phyloP scores from a whole-genome alignment of 1,140 invertebrate species.

The Bombus waltoni region DNA sequence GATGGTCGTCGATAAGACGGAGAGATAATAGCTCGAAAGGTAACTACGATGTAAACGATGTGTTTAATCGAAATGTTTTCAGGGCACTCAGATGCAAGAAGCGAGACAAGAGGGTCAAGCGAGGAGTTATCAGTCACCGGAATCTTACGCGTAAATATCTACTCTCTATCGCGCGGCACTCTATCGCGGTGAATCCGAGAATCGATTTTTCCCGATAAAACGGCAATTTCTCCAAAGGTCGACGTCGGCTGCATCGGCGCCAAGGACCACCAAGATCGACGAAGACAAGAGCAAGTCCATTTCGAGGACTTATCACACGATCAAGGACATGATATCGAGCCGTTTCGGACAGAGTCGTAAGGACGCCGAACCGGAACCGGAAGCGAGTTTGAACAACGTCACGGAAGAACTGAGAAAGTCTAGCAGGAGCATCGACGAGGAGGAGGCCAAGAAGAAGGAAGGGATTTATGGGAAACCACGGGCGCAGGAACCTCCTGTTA shows the following conservation, averaged over 20 bases:
- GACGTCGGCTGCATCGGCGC: constrained; percentile 68
- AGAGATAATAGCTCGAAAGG: background rate
- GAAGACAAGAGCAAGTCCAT: constrained; percentile 86
- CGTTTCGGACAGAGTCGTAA: constrained; percentile 87
- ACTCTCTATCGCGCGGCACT: background rate
- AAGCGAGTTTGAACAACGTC: constrained; percentile 86
- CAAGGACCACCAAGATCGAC: constrained; percentile 73
- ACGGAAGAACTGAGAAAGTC: constrained; percentile 85
- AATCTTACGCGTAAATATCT: constrained; percentile 76
- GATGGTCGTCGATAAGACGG: background rate
- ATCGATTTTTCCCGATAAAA: constrained; percentile 28
- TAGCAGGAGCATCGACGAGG: constrained; percentile 78
- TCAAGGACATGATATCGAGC: constrained; percentile 93
- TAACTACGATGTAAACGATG: background rate
- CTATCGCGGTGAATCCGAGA: background rate
- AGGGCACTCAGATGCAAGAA: constrained; percentile 77
- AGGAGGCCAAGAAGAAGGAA: constrained; percentile 80
- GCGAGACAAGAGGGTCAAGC: constrained; percentile 72
- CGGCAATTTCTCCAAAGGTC: constrained; percentile 64
- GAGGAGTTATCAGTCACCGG: constrained; percentile 71
- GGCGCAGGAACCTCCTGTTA: constrained; percentile 77
- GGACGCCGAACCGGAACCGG: constrained; percentile 83
- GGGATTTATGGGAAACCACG: constrained; percentile 84
- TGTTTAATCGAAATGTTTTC: background rate
- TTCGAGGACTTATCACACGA: constrained; percentile 90